Percentiles rank a stretch among this genome's conserved stretches.
Conservation (phyloP, 2,797 vertebrate species). For the Echeneis naucrates region DNA sequence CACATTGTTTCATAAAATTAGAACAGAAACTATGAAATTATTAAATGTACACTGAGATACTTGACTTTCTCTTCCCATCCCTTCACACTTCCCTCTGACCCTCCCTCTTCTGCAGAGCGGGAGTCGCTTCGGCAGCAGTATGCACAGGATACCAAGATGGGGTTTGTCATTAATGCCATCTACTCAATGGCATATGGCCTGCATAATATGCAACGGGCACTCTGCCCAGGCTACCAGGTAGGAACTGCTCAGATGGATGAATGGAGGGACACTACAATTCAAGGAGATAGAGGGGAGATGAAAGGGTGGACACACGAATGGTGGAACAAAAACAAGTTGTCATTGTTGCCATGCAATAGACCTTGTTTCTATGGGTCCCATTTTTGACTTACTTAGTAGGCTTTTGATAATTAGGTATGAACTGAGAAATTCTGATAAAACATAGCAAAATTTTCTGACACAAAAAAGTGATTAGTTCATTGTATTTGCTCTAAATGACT, state of each 20-base stretch:
- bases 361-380: not conserved
- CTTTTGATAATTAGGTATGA: not conserved
- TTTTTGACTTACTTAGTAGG: constrained; percentile 21
- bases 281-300: constrained; percentile 10
- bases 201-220: constrained; percentile 92
- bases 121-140: constrained; percentile 93
- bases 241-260: constrained; percentile 33
- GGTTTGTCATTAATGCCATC: constrained; percentile 98
- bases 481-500: constrained; percentile 2
- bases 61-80: constrained; percentile 22
- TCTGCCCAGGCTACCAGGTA: constrained; percentile 91
- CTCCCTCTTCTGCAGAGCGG: constrained; percentile 69
- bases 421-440: not conserved
- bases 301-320: not conserved
- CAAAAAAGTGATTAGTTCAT: not conserved
- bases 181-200: constrained; percentile 98
- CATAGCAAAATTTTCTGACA: not conserved
- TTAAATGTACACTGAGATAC: constrained; percentile 43
- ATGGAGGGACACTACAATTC: constrained; percentile 13
- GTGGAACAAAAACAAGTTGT: not conserved
- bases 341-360: not conserved
- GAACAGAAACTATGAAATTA: constrained; percentile 44
- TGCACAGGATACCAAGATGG: constrained; percentile 99
- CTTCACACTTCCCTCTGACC: not conserved
- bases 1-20: constrained; percentile 33